Percentiles rank a stretch among this genome's conserved stretches.
phyloP scores from a whole-genome alignment of 2,113 vertebrate genomes.

The Spizaetus ornatus region DNA sequence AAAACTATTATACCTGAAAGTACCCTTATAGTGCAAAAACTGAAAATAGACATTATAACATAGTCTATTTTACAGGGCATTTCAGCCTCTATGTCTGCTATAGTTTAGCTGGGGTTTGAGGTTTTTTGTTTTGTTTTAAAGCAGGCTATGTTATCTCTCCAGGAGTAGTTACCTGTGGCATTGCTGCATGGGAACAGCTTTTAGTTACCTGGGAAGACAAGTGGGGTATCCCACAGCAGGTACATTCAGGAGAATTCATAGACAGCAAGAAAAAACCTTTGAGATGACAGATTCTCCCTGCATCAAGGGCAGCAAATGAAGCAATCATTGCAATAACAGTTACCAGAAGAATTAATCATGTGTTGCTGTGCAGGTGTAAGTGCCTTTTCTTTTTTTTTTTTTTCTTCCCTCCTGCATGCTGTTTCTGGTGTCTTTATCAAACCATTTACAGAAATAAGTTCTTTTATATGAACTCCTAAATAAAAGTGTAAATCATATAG shows the following conservation, averaged over 20 bases:
- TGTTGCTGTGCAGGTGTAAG: not conserved
- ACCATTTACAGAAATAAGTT: not conserved
- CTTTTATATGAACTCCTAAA: not conserved
- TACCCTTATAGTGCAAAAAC: not conserved
- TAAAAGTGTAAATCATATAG: not conserved
- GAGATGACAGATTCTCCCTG: not conserved
- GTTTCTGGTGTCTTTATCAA: not conserved
- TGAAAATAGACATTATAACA: not conserved
- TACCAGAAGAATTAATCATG: conserved; percentile 16
- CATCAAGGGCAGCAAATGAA: not conserved
- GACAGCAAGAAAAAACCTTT: not conserved
- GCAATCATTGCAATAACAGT: not conserved
- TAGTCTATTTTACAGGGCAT: not conserved
- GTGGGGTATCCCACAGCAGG: not conserved
- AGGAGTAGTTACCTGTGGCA: not conserved
- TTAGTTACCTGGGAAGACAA: not conserved
- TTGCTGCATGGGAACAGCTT: not conserved
- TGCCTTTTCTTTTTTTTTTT: not conserved
- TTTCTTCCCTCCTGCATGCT: not conserved
- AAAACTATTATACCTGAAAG: not conserved
- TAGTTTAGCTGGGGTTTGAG: not conserved
- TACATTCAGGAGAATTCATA: not conserved
- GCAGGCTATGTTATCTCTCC: not conserved
- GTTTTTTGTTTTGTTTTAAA: not conserved
- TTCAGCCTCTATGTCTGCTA: not conserved